Evolutionary conservation across 92 coral and sea anemone genomes (phyloP).

Genomic region (Galaxea fascicularis): DNA sequence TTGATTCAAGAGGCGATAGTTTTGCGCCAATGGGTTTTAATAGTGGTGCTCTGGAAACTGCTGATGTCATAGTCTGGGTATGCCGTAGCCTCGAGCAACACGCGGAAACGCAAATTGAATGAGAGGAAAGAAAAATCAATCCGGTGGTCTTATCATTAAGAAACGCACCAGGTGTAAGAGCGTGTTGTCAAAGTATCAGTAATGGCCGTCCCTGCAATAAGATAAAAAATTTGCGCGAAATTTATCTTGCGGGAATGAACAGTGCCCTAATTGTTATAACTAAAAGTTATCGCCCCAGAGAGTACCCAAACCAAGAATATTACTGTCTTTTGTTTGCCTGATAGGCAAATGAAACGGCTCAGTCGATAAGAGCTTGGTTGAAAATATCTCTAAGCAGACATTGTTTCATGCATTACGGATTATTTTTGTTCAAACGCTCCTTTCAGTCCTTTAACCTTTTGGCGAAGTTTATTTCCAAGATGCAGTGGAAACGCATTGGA

Average conservation of each 20-base stretch:
- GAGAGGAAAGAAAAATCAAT: conserved; percentile 2
- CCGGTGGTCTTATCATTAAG: conserved; percentile 11
- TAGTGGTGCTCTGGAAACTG: neutral
- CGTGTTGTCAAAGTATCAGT: neutral
- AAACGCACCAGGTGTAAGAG: conserved; percentile 9
- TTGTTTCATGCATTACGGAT: neutral
- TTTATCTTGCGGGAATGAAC: neutral
- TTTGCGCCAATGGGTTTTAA: neutral
- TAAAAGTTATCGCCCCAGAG: neutral
- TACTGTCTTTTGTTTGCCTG: neutral
- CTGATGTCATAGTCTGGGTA: conserved; percentile 2
- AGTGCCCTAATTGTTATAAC: neutral
- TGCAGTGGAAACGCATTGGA: neutral
- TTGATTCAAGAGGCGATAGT: neutral
- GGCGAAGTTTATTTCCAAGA: neutral
- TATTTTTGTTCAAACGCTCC: conserved; percentile 21
- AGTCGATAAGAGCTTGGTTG: conserved; percentile 3
- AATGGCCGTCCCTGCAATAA: neutral
- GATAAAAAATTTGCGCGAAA: conserved; percentile 32
- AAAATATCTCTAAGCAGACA: conserved; percentile 4
- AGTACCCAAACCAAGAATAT: neutral
- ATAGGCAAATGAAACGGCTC: neutral
- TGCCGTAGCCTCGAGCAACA: conserved; percentile 18
- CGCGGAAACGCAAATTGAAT: conserved; percentile 13
- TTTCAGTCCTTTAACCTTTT: conserved; percentile 5